These are phyloP conservation scores for Sparidentex hasta DNA, from an alignment of 2,797 vertebrate species.

Conservation along the genomic window DNA sequence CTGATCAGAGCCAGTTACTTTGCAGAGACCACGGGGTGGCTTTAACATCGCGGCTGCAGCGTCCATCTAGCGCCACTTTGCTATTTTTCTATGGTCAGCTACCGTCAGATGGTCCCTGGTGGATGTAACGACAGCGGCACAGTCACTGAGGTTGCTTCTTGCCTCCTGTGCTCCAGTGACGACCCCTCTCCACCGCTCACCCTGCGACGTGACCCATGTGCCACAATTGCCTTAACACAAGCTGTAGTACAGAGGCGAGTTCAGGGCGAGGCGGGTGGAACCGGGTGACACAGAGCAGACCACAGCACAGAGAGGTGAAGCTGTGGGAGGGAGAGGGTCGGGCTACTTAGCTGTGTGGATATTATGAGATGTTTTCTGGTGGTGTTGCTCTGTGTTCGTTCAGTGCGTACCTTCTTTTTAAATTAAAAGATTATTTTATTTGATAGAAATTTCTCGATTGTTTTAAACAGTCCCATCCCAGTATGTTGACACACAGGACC, in stretches of 20 bases:
- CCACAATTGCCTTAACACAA: conserved; percentile 87
- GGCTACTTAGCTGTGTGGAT: conserved; percentile 77
- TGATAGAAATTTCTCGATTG: conserved; percentile 63
- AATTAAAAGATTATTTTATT: conserved; percentile 67
- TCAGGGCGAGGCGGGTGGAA: conserved; percentile 41
- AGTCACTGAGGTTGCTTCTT: conserved; percentile 31
- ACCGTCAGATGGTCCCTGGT: conserved; percentile 24
- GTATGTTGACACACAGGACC: conserved; percentile 77
- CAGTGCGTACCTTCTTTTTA: conserved; percentile 76
- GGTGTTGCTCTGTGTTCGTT: conserved; percentile 86
- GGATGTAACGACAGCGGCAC: conserved; percentile 27
- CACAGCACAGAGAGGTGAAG: conserved; percentile 43
- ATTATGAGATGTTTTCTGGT: conserved; percentile 83
- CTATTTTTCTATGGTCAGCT: conserved; percentile 22
- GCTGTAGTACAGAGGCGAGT: conserved; percentile 76
- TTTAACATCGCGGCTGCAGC: conserved; percentile 27
- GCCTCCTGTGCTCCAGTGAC: conserved; percentile 50
- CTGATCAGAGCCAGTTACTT: conserved; percentile 38
- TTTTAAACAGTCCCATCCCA: conserved; percentile 48
- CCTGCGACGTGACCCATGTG: conserved; percentile 65
- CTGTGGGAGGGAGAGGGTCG: conserved; percentile 48
- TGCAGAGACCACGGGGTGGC: conserved; percentile 34
- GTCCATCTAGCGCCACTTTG: conserved; percentile 9
- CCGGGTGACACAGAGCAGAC: conserved; percentile 17
- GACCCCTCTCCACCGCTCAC: conserved; percentile 29